Percentiles rank a stretch among this genome's conserved stretches.
Evolutionary conservation across 2,113 vertebrate species (phyloP).

Genomic region (Haliaeetus leucogaster): DNA sequence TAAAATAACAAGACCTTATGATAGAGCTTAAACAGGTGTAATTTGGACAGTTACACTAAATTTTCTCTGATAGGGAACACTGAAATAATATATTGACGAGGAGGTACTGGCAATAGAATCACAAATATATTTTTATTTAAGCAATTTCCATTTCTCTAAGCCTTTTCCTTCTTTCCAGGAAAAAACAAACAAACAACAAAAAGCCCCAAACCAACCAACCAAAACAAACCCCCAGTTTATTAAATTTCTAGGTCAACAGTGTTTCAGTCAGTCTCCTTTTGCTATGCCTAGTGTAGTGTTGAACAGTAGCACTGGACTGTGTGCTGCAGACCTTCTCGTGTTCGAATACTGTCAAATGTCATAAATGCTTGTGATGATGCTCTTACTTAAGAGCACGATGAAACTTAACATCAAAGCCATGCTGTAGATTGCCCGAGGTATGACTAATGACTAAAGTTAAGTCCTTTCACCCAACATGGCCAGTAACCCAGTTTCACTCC

Average conservation of each 20-base stretch:
- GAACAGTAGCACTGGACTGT: neutral
- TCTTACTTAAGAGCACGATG: slow-evolving; percentile 9
- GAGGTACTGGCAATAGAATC: neutral
- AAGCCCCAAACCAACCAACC: neutral
- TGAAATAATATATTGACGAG: neutral
- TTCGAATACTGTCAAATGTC: slow-evolving; percentile 24
- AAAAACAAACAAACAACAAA: neutral
- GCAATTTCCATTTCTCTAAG: neutral
- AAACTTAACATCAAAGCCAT: slow-evolving; percentile 27
- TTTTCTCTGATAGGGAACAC: neutral
- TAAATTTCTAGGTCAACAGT: slow-evolving; percentile 41
- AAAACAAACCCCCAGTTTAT: neutral
- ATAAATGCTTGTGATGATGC: neutral
- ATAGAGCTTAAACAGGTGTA: neutral
- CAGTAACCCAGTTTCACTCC: slow-evolving; percentile 48
- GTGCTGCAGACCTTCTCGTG: slow-evolving; percentile 40
- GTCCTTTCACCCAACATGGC: neutral
- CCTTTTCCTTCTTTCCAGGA: neutral
- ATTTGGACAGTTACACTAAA: neutral
- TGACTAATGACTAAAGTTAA: neutral
- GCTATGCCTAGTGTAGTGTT: neutral
- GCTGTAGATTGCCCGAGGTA: neutral
- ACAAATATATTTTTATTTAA: neutral
- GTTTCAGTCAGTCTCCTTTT: neutral
- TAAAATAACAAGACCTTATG: neutral